These are phyloP conservation scores for Bos taurus DNA, from an alignment of 2,113 vertebrate species.

Conservation along the genomic window ARS-UCD2.0 NC_037336.1:16335001-16335500, in stretches of 20 bases:
- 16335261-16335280: neutral
- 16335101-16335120: neutral
- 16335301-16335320: neutral
- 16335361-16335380: neutral
- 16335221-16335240: neutral
- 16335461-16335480: neutral
- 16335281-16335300: neutral
- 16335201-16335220: neutral
- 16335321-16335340: neutral
- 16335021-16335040: neutral
- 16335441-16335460: neutral
- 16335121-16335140: neutral
- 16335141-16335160: neutral
- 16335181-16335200: neutral
- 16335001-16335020: neutral
- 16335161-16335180: neutral
- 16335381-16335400: neutral
- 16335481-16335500: neutral
- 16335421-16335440: neutral
- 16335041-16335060: neutral
- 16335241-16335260: neutral
- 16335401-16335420: neutral
- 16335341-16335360: neutral
- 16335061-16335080: rapidly evolving
- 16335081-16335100: neutral